Base-by-base conservation (phyloP, 2,888 invertebrate genomes). In the Mesopsocus fuscifrons region DNA sequence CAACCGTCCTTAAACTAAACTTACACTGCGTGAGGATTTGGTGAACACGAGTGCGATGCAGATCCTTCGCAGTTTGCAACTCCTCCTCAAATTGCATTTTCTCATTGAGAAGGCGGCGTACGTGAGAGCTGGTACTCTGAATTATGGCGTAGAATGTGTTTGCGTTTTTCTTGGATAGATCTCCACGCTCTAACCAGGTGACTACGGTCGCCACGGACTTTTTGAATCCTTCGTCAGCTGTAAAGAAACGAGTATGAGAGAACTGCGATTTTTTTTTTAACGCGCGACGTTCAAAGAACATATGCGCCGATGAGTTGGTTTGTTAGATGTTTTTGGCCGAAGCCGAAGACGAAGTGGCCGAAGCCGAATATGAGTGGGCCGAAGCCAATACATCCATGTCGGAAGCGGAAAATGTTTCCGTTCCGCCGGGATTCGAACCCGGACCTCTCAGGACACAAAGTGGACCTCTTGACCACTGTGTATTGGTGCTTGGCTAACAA, bases 101-200 rank as follows among this genome's bases (percentile, higher is more conserved):
- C 57, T 94, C 92, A 50, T 68, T 74, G 41, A 84, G 71, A 33
- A 94, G 64, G 41, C 91, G 71, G 9, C 92, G 71, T 5, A 92
- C 82, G 56, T 94, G 92, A 0, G 89, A 81, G 63, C 94, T 91
- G 1, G 88, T 87, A 20, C 85, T 84, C 64, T 94, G 92, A 47
- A 94, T 84, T 88, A 94, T 88, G 5, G 89, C 83, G 61, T 94
- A 94, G 63, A 94, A 94, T 33, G 77, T 77, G 57, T 83, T 89
- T 2, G 87, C 75, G 59, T 88, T 92, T 47, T 84, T 74, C 59
- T 92, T 91, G 38, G 73, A 83, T 58, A 92, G 92, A 59, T 94
- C 92, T 1, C 94, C 94, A 9, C 91, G 73, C 55, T 94, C 92
- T 51, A 95, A 60, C 94, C 94, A 95, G 0, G 83, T 77, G 30